phyloP scores from a whole-genome alignment of 2,888 invertebrate species.

The Clivina fossor region DNA sequence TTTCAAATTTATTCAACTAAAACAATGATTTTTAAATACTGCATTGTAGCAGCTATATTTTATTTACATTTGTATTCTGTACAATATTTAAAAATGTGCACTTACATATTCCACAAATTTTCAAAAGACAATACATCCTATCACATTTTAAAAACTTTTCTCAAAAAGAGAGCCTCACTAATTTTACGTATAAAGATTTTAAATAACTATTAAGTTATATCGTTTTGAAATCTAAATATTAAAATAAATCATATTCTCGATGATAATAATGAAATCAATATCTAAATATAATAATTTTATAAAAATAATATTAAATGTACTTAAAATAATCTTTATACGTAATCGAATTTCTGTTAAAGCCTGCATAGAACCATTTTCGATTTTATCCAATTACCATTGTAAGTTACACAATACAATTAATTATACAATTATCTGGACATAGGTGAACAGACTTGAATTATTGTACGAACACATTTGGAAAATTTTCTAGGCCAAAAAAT shows the following conservation, averaged over 20 bases:
- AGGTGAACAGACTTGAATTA: conserved; percentile 18
- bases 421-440: conserved; percentile 20
- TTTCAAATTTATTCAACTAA: background rate
- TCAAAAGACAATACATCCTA: too few species aligned
- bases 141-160: background rate
- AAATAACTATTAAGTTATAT: too few species aligned
- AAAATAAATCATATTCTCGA: too few species aligned
- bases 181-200: background rate
- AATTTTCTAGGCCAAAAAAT: conserved; percentile 21
- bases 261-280: too few species aligned
- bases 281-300: background rate
- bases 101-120: background rate
- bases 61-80: background rate
- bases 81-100: background rate
- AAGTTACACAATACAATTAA: conserved; percentile 19
- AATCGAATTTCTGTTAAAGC: too few species aligned
- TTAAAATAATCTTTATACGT: too few species aligned
- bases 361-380: too few species aligned
- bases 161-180: background rate
- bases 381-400: conserved; percentile 9
- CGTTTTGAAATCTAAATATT: too few species aligned
- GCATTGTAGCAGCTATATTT: background rate
- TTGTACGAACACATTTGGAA: conserved; percentile 27
- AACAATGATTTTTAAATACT: background rate
- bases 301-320: background rate